Percentiles rank a stretch among this genome's conserved stretches.
These are phyloP conservation scores for Natator depressus DNA, from an alignment of 2,113 vertebrate species.

Conservation along the genomic window DNA sequence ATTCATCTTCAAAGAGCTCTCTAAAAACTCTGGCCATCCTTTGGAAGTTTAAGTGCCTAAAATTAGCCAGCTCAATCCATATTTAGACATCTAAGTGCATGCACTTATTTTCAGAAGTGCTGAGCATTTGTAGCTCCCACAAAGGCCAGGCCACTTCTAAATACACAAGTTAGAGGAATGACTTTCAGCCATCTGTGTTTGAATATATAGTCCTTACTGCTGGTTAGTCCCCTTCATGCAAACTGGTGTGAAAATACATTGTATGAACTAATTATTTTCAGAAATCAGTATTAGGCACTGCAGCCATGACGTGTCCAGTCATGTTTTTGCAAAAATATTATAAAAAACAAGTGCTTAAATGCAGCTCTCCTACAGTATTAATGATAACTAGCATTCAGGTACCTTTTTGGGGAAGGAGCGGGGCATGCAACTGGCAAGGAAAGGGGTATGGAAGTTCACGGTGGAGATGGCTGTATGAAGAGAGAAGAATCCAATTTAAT, in stretches of 20 bases:
- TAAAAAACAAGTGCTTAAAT: neutral
- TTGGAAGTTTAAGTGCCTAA: neutral
- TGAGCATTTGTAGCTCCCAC: rapidly evolving
- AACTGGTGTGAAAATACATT: neutral
- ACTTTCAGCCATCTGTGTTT: neutral
- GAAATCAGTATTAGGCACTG: neutral
- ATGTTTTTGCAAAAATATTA: neutral
- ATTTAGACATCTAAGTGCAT: neutral
- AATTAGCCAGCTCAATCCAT: neutral
- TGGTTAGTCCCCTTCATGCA: neutral
- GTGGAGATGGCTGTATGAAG: neutral
- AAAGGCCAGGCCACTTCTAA: neutral
- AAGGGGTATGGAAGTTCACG: neutral
- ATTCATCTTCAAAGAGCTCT: neutral
- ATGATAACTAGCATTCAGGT: neutral
- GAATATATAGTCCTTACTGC: rapidly evolving
- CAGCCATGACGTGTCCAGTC: neutral
- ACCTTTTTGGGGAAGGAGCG: neutral
- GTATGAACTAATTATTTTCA: neutral
- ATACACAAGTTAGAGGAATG: neutral
- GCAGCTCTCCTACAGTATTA: neutral
- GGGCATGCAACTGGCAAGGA: neutral
- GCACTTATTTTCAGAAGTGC: rapidly evolving
- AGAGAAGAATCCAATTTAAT: neutral
- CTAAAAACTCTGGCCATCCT: neutral